Base-by-base conservation (phyloP, 92 coral and sea anemone species). In the Porites divaricata region DNA sequence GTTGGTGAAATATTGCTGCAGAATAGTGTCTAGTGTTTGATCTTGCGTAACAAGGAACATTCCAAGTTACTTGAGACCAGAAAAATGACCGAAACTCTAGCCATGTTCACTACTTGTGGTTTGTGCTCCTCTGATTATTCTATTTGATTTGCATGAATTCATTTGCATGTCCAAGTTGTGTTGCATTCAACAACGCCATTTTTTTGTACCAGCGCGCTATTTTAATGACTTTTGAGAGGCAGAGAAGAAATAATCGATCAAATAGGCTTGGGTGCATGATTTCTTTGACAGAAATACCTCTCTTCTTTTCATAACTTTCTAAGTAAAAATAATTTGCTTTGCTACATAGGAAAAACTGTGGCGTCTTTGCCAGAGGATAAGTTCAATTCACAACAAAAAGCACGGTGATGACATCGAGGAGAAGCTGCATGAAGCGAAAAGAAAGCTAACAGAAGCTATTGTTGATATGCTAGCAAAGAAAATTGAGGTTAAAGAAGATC, bases 331-430 rank as follows among this genome's bases (percentile, higher is more conserved):
- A 48, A 1, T 17, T 80, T 20, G 41, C n/a, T 35, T 6, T 9
- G n/a, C 54, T 14, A 11, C 54, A 6, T 41, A 80, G 85, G 85
- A 80, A 19, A 35, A 28, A n/a, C 1, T 56, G 16, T 58, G 70
- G 17, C 41, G 2, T 56, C 85, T 80, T 69, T 56, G 85, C 41
- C 57, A 80, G n/a, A 35, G 19, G 63, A 59, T 82, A 8, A 79
- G 62, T 24, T 24, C 53, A 23, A 15, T n/a, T 57, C 53, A 12
- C 6, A 59, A 23, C 17, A 82, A 63, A 23, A 24, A 16, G 9
- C 45, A 26, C 56, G 22, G 17, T 8, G 9, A 62, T 48, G 10
- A 6, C 14, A 23, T 6, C 48, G 64, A 6, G 4, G 63, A 50
- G 54, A 73, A 56, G 13, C 58, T 68, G 23, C 69, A 19, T 35